Conservation (phyloP, 2,888 invertebrate genomes). For the Dyspetes luteomarginatus region DNA sequence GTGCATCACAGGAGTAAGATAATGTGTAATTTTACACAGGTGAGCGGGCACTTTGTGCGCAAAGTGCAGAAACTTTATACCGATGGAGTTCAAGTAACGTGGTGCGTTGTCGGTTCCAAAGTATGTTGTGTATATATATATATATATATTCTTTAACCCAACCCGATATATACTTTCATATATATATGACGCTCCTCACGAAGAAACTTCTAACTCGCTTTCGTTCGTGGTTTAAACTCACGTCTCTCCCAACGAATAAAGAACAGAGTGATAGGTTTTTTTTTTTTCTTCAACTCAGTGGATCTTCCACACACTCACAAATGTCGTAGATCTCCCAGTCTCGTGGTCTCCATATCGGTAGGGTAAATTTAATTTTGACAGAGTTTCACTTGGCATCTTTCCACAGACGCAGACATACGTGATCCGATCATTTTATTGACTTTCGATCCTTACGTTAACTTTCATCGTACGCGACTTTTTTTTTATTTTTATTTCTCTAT, state of each 20-base stretch:
- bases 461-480: conserved; percentile 17
- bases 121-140: conserved; percentile 19
- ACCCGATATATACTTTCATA: background rate
- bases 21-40: conserved; percentile 62
- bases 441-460: conserved; percentile 39
- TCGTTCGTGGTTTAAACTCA: conserved; percentile 31
- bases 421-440: conserved; percentile 42
- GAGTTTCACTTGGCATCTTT: conserved; percentile 21
- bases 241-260: conserved; percentile 31
- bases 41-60: conserved; percentile 59
- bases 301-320: background rate
- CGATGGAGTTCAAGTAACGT: conserved; percentile 57
- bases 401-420: background rate
- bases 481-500: background rate
- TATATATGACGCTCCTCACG: background rate
- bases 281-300: background rate
- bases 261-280: background rate
- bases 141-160: conserved; percentile 6
- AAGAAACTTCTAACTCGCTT: conserved; percentile 48
- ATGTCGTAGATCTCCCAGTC: background rate
- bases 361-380: conserved; percentile 38
- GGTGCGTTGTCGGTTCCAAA: conserved; percentile 30
- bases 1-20: conserved; percentile 13
- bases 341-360: conserved; percentile 5
- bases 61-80: conserved; percentile 63